These are phyloP conservation scores for Larimichthys crocea DNA, from an alignment of 2,113 vertebrate genomes.

Conservation along the genomic window DNA sequence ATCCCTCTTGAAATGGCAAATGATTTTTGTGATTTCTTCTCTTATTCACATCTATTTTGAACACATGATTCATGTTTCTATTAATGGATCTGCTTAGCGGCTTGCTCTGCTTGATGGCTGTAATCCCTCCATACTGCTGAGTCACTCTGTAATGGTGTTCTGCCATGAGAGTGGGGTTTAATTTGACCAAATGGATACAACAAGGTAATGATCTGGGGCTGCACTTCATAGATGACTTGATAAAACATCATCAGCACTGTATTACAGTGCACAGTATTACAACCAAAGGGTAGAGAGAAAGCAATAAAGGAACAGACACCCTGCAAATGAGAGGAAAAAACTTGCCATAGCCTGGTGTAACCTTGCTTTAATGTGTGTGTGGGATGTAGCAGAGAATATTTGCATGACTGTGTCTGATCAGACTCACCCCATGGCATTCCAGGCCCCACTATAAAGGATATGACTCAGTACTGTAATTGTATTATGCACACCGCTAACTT, in stretches of 20 bases:
- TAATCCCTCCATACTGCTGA: slow-evolving; percentile 32
- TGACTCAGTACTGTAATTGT: slow-evolving; percentile 39
- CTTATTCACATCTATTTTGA: background rate
- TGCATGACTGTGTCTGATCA: slow-evolving; percentile 28
- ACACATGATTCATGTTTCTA: slow-evolving; percentile 5
- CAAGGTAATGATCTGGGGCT: background rate
- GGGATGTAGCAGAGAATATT: slow-evolving; percentile 16
- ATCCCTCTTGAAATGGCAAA: background rate
- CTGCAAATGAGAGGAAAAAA: background rate
- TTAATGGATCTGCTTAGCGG: slow-evolving; percentile 14
- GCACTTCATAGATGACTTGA: background rate
- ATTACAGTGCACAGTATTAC: background rate
- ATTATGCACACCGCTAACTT: slow-evolving; percentile 31
- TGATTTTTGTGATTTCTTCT: background rate
- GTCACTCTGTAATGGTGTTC: slow-evolving; percentile 28
- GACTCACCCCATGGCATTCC: slow-evolving; percentile 7
- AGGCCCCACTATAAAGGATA: slow-evolving; percentile 23
- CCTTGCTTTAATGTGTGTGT: background rate
- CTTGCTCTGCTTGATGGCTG: slow-evolving; percentile 13
- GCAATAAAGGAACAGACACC: background rate
- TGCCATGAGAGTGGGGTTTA: slow-evolving; percentile 2
- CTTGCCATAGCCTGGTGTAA: background rate
- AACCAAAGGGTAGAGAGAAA: background rate
- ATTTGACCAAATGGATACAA: background rate
- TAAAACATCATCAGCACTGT: background rate